Evolutionary conservation across 1,140 invertebrate species (phyloP), one percentile per base, ranked within the genome.

Genomic region (Caenorhabditis latens): DNA sequence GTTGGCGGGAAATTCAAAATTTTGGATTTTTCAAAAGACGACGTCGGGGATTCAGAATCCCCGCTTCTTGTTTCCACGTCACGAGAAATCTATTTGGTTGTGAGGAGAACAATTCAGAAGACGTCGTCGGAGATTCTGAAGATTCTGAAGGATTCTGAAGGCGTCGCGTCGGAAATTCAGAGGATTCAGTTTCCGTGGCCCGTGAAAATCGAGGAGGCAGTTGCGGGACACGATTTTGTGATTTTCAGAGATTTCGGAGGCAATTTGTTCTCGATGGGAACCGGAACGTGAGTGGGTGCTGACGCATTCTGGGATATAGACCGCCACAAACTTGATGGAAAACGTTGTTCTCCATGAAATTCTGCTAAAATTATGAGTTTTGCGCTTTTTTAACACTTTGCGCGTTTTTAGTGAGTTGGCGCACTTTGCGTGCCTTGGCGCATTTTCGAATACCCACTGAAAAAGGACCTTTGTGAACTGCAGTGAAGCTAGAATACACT

Each of bases 211-310:
- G 21, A 53, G 19, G 71, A 79, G 11, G 71, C 71, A 8, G 14
- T 8, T 3, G 71, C 13, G 24, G 71, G 71, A 0, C 43, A 79
- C 46, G 71, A 79, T 53, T 50, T 50, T 79, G 7, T 50, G 19
- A 50, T 79, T 5, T 79, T 50, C n/a, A 4, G 43, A 24, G 71
- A 79, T 79, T 50, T 46, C 7, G 14, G 7, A 8, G 71, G 71
- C 19, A 79, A 79, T n/a, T n/a, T 79, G 46, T 79, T 79, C 5
- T 79, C 71, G 9, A 79, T 79, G 71, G 71, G 71, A 19, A 79
- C 71, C n/a, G 71, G 71, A 53, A 79, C 71, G 71, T 79, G 13
- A 24, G 71, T 79, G 7, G 40, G 4, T 46, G 4, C 8, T 11
- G 13, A 19, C 16, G 16, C 2, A 53, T 14, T 8, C 11, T 53